A percentile compares a stretch with the other conserved stretches of the same genome.
These are phyloP conservation scores for Manacus vitellinus DNA, from an alignment of 2,113 vertebrate genomes.

Conservation along the genomic window DNA sequence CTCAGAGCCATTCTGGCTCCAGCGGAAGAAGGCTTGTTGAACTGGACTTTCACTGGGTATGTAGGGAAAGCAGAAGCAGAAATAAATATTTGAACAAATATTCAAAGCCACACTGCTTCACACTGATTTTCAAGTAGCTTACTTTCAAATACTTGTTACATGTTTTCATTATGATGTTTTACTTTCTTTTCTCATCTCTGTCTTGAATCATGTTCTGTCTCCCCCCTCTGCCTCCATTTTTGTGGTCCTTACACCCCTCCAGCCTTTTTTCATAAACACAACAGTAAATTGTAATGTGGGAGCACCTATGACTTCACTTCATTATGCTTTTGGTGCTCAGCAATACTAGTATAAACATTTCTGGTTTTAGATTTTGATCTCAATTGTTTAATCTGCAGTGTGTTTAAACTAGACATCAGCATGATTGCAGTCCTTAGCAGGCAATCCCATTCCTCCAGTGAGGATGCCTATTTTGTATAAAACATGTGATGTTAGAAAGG, in stretches of 20 bases:
- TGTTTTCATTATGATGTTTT: neutral
- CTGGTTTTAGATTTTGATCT: neutral
- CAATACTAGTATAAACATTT: neutral
- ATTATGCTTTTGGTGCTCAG: neutral
- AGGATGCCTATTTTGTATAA: slow-evolving; percentile 34
- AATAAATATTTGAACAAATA: neutral
- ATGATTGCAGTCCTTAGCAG: neutral
- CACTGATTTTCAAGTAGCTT: neutral
- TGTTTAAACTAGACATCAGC: neutral
- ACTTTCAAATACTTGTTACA: neutral
- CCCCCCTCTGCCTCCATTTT: neutral
- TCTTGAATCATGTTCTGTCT: neutral
- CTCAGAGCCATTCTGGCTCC: neutral
- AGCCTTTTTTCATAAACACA: neutral
- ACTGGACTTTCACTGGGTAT: neutral
- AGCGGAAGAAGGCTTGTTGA: neutral
- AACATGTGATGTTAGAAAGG: slow-evolving; percentile 4
- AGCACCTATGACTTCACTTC: neutral
- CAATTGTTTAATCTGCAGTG: neutral
- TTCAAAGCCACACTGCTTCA: neutral
- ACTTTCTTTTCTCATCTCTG: neutral
- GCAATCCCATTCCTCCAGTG: neutral
- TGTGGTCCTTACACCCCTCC: neutral
- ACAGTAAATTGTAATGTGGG: neutral
- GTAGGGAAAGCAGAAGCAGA: neutral